Base-by-base conservation (phyloP, 2,888 invertebrate species). In the Leucophora obtusa region DNA sequence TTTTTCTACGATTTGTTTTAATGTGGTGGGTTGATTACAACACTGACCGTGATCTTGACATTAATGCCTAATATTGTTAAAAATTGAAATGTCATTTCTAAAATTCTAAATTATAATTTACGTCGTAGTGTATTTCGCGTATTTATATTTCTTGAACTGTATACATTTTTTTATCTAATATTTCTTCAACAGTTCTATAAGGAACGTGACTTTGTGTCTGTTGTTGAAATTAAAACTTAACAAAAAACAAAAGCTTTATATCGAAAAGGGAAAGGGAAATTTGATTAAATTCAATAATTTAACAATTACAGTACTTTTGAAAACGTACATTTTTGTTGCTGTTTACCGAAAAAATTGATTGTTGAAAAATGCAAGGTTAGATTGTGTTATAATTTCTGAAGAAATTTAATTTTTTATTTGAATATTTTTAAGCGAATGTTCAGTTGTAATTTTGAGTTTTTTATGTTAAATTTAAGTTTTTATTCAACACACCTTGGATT, bases 121-220 rank as follows among this genome's bases (percentile, higher is more conserved):
- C 11, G 38, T 9, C 38, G 43, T 47, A 1, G 14, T 47, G 1
- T n/a, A 4, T 47, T 14, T 47, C 10, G 11, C 4, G 17, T 47
- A 15, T 58, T 8, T 54, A 50, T 43, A 21, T 50, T 47, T 28
- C 1, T 28, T 54, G 9, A 33, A 8, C 3, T 33, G 28, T 58
- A 15, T 53, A n/a, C n/a, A n/a, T 58, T 1, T 58, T 51, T 10
- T 59, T 70, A 11, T 63, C 47, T 54, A 28, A 51, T 14, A 59
- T 47, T 33, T 60, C 33, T 43, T 56, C 11, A 43, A 50, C 5
- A 47, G 17, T 71, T 53, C 58, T 50, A 15, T 53, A 11, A 7
- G 63, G 24, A 72, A 80, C 80, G 80, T 80, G 80, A 76, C 80
- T 76, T 75, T 76, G 33, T 54, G 58, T 43, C 24, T 28, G 8